Base-by-base conservation (phyloP, 2,888 invertebrate genomes). In the Chrysolina haemoptera region DNA sequence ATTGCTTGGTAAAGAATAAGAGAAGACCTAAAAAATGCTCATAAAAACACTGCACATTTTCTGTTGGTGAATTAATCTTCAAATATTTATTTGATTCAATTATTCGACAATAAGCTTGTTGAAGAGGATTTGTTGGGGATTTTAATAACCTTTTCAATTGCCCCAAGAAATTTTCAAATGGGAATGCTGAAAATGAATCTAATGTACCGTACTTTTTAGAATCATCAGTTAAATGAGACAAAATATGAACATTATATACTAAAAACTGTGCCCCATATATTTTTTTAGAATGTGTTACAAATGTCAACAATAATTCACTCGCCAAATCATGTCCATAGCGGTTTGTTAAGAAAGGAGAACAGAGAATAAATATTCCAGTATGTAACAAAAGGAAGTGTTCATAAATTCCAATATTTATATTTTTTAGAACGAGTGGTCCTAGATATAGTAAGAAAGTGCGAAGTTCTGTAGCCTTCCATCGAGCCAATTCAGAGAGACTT, bases 211-310 rank as follows among this genome's bases (percentile, higher is more conserved):
- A 79, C 55, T 66, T 55, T 63, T 73, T 63, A 43, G 67, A 77
- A 71, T 80, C 80, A 55, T 77, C 78, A 53, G 68, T 53, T 35
- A 79, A 48, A 62, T 80, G 81, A 35, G 74, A 63, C 16, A 80
- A 50, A 63, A 71, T 66, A 62, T 80, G 75, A 40, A 79, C 71
- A 75, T 79, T 76, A 63, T 76, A 71, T 22, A 71, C 62, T 8
- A 79, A 20, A 75, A 74, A 78, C 53, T 77, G 70, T 41, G 22
- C 12, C 40, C 80, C 80, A 71, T 79, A 80, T 62, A 80, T 64
- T 50, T 50, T 27, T 55, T 68, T 68, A 43, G 14, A 64, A 20
- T 73, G 68, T 40, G 50, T 8, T 53, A 73, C 72, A 68, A 73
- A 68, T 12, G 22, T 66, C 6, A 48, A 16, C 50, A 71, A 67